A percentile compares a stretch with the other conserved stretches of the same genome.
Evolutionary conservation across 2,113 vertebrate species (phyloP).

Genomic region (Aspiorhynchus laticeps): DNA sequence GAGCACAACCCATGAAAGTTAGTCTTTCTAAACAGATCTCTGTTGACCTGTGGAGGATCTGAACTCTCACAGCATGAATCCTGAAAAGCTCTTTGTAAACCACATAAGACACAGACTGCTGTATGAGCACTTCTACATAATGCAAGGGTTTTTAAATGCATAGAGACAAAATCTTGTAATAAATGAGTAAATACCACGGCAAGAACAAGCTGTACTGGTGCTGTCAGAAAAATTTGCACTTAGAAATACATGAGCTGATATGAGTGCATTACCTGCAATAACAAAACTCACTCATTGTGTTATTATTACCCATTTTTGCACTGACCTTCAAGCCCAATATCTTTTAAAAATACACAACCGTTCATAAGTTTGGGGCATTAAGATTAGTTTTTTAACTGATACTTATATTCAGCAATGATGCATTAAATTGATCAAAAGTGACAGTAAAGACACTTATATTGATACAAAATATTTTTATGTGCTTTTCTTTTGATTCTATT

Average conservation of each 20-base stretch:
- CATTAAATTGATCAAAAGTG: not conserved
- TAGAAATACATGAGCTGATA: not conserved
- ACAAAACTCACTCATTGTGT: too few relatives aligned
- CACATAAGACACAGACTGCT: not conserved
- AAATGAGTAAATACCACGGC: not conserved
- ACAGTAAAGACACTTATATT: not conserved
- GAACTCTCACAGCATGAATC: not conserved
- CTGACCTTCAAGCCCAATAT: too few relatives aligned
- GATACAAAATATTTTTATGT: too few relatives aligned
- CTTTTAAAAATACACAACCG: not conserved
- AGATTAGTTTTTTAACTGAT: too few relatives aligned
- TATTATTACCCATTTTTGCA: not conserved
- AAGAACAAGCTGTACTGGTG: not conserved
- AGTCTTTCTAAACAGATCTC: not conserved
- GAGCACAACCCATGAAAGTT: slow-evolving; percentile 10
- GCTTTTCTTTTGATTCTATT: too few relatives aligned
- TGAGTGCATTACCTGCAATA: not conserved
- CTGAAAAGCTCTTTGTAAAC: slow-evolving; percentile 25
- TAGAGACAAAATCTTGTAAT: not conserved
- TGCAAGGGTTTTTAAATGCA: not conserved
- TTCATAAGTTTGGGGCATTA: not conserved
- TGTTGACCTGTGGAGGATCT: not conserved
- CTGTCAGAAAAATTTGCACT: not conserved
- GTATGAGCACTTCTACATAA: not conserved
- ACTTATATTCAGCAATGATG: not conserved